Evolutionary conservation across 2,113 vertebrate genomes (phyloP).

Genomic region (Dicrurus megarhynchus): DNA sequence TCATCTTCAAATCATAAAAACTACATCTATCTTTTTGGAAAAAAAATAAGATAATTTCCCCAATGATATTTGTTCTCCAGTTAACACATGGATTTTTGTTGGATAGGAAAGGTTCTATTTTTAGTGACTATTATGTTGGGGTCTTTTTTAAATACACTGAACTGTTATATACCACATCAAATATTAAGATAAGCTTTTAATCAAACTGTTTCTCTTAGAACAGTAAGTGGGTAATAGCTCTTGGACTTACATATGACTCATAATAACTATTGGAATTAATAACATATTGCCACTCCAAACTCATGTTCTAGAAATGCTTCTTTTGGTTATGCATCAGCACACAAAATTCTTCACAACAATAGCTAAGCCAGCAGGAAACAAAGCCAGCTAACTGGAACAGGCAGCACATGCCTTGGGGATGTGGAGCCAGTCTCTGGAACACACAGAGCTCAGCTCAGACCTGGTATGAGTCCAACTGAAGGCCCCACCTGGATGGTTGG

Average conservation of each 20-base stretch:
- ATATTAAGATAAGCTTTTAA: background rate
- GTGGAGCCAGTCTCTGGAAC: background rate
- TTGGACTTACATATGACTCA: background rate
- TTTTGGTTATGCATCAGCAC: background rate
- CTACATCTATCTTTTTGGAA: background rate
- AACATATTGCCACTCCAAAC: background rate
- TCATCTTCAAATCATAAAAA: background rate
- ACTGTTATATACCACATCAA: background rate
- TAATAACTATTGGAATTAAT: background rate
- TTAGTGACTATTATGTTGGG: background rate
- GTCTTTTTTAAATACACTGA: background rate
- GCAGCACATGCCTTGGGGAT: background rate
- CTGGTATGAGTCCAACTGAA: background rate
- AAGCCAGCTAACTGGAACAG: background rate
- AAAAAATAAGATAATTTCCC: background rate
- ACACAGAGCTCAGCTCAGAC: background rate
- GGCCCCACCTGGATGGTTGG: background rate
- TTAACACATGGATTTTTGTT: background rate
- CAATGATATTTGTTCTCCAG: background rate
- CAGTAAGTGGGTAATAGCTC: background rate
- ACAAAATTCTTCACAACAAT: background rate
- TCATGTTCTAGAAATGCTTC: background rate
- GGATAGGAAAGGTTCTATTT: background rate
- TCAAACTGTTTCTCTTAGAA: background rate
- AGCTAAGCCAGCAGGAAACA: background rate